Evolutionary conservation across 1,140 invertebrate genomes (phyloP), one percentile per base, ranked within the genome.

Genomic region (Drosophila trapezifrons): DNA sequence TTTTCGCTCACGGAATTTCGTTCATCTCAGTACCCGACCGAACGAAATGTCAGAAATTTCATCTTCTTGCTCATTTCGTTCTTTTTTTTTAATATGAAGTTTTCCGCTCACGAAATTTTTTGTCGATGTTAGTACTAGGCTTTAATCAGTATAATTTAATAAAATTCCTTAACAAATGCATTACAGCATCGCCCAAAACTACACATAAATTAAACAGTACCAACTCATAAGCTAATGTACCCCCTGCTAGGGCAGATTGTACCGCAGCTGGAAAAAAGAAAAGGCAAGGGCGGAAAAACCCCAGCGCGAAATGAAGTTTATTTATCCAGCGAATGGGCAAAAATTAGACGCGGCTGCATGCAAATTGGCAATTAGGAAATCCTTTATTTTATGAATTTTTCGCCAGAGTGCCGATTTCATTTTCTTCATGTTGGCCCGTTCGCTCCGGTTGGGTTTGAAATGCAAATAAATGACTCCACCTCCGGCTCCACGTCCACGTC

Each of bases 361-460:
- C 79, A 86, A 86, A 86, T 86, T 86, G 84, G 76, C 83, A 86
- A 86, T 86, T 86, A 86, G 83, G 83, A 86, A 87, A 87, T 87
- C 80, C 76, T 83, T 87, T 86, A 87, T 86, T 82, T 83, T 80
- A 86, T 81, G 74, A 84, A 84, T 81, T 78, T 74, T 82, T 76
- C 59, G 55, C 52, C 58, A 67, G 55, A 77, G 83, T 64, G 75
- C 70, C 71, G 76, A 80, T 78, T 85, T 78, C 64, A 81, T 85
- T 81, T 86, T 71, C 64, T 74, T 71, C 62, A 51, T 76, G 78
- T 72, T 60, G 75, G 64, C 46, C 42, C 63, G 51, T 46, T 62
- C 42, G 67, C 59, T 65, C 56, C 66, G 73, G 62, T 69, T 59
- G 72, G 72, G 52, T 58, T 76, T 64, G 63, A 71, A 86, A 83